Base-by-base conservation (phyloP, 2,888 invertebrate genomes). In the Amiota mariae region DNA sequence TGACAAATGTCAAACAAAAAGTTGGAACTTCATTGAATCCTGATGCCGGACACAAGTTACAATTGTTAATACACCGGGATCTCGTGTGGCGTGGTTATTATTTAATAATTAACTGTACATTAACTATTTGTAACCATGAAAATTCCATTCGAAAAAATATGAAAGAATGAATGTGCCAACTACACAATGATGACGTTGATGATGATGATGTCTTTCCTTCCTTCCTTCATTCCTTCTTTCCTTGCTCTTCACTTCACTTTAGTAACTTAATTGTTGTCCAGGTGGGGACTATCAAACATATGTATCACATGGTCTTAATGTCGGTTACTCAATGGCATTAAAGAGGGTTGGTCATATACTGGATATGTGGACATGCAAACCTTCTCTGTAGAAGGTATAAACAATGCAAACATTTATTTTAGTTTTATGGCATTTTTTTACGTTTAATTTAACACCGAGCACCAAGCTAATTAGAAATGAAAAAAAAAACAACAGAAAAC, bases 121-220 rank as follows among this genome's bases (percentile, higher is more conserved):
- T 86, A 83, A 85, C 84, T 83, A 83, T 83, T 83, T 83, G 86
- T 83, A 83, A 78, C 86, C 83, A 86, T 86, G 85, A 86, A 83
- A 36, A 83, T 83, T 83, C 77, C 84, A 51, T 13, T 20, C 36
- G 63, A 36, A 13, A 63, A 63, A 63, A 36, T 13, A 13, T 36
- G 63, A 36, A 36, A 36, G 6, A 36, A 36, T 36, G 36, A 36
- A 6, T 36, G 3, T 36, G 0, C 24, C 24, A 24, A 24, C 36
- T 4, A 12, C 36, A 12, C n/a, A 63, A 13, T 46, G 8, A 73
- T 54, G 72, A 24, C 51, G 12, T 49, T 48, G 63, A 61, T 15
- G 13, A 24, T 51, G 64, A 46, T 49, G 24, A n/a, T 36, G 36
- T 36, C 36, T 6, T 36, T 36, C 36, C 36, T 36, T 36, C 36